Conservation (phyloP, 2,888 invertebrate genomes). For the Drosophila lacicola region DNA sequence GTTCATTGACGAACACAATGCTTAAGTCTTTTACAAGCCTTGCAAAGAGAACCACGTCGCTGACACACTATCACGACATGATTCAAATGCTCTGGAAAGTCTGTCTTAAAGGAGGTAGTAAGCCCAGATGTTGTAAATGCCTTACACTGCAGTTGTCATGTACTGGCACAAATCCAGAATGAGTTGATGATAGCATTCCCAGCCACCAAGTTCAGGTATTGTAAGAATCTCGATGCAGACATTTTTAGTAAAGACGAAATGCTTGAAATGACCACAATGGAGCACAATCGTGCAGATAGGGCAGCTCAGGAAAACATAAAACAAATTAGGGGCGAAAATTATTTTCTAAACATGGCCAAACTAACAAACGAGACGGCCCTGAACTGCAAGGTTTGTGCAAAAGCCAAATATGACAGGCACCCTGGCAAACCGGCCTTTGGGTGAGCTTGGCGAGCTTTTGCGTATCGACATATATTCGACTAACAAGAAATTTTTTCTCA, state of each 20-base stretch:
- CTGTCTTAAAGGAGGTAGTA: no score
- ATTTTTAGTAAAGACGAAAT: neutral
- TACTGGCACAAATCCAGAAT: no score
- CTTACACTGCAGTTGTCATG: no score
- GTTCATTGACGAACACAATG: no score
- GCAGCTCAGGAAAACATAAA: slow-evolving; percentile 1
- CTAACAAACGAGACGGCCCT: neutral
- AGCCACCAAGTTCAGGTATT: no score
- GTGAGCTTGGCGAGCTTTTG: no score
- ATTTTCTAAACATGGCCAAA: neutral
- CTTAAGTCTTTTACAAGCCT: no score
- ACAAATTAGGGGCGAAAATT: neutral
- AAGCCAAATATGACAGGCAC: neutral
- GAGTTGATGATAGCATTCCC: no score
- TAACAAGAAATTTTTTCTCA: neutral
- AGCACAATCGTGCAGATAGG: slow-evolving; percentile 3
- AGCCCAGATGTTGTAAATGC: neutral
- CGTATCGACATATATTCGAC: neutral
- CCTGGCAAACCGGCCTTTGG: no score
- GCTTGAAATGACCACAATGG: neutral
- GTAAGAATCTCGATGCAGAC: neutral
- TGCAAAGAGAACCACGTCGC: no score
- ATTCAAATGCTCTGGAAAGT: no score
- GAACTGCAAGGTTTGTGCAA: neutral
- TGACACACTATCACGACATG: no score